Conservation (phyloP, 2,113 vertebrate species). For the Istiophorus platypterus region DNA sequence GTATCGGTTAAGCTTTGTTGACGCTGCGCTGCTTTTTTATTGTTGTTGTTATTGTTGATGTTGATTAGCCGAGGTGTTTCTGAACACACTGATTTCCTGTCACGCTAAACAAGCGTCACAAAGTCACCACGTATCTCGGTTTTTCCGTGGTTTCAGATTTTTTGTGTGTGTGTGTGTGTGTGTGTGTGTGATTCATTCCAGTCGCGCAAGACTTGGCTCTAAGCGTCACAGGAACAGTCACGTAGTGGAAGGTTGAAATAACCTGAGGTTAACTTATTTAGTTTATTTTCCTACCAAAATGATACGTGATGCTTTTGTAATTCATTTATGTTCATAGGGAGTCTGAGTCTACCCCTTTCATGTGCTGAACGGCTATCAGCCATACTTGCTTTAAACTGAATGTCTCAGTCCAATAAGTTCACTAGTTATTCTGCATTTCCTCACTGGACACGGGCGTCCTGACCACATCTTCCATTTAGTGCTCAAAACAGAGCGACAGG, state of each 20-base stretch:
- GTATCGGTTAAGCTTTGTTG: background rate
- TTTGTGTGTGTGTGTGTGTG: background rate
- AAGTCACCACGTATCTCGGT: conserved; percentile 11
- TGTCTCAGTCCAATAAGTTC: background rate
- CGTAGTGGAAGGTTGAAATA: background rate
- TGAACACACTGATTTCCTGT: background rate
- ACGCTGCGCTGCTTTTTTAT: background rate
- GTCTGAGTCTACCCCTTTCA: background rate
- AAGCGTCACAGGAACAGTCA: background rate
- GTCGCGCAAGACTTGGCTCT: background rate
- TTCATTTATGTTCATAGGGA: background rate
- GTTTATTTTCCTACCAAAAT: background rate
- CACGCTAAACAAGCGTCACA: conserved; percentile 51
- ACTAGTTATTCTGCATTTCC: background rate
- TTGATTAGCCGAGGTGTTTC: background rate
- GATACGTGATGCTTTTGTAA: background rate
- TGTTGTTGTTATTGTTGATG: background rate
- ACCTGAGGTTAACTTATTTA: background rate
- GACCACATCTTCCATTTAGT: background rate
- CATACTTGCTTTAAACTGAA: background rate
- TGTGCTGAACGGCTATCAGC: background rate
- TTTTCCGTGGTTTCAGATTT: conserved; percentile 13
- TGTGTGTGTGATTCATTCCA: conserved; percentile 19
- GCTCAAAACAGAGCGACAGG: background rate
- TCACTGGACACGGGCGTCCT: background rate